Evolutionary conservation across 2,888 invertebrate genomes (phyloP).

Genomic region (Epistrophe grossulariae): DNA sequence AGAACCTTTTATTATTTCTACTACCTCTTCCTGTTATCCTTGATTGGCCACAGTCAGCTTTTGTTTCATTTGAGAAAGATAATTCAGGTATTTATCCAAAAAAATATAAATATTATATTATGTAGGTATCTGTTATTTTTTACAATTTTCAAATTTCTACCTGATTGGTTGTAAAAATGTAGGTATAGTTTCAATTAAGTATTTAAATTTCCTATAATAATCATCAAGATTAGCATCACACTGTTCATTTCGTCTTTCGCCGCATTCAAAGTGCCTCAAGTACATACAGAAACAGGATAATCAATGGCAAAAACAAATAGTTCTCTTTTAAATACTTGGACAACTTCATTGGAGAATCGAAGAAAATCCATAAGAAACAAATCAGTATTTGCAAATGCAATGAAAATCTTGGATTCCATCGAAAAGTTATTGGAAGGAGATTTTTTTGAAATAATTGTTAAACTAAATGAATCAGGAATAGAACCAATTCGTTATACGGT

Average conservation of each 20-base stretch:
- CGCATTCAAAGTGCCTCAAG: neutral
- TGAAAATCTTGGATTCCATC: neutral
- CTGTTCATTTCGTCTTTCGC: neutral
- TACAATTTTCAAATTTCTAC: neutral
- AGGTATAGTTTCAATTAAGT: too few species aligned
- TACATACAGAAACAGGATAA: neutral
- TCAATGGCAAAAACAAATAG: neutral
- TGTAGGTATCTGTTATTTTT: too few species aligned
- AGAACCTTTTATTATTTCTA: too few species aligned
- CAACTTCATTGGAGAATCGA: constrained; percentile 4
- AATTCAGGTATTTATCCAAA: too few species aligned
- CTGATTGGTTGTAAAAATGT: neutral
- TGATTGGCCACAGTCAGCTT: too few species aligned
- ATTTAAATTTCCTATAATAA: neutral
- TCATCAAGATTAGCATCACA: neutral
- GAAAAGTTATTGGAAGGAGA: constrained; percentile 26
- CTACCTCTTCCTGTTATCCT: too few species aligned
- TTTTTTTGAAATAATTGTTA: constrained; percentile 25
- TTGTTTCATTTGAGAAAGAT: too few species aligned
- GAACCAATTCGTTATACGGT: constrained; percentile 17
- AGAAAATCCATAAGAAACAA: constrained; percentile 9
- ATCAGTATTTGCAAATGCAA: neutral
- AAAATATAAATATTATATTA: too few species aligned
- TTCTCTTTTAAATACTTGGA: constrained; percentile 4
- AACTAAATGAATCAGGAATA: neutral